Evolutionary conservation across 2,113 vertebrate species (phyloP).

Genomic region (Nesoenas mayeri): DNA sequence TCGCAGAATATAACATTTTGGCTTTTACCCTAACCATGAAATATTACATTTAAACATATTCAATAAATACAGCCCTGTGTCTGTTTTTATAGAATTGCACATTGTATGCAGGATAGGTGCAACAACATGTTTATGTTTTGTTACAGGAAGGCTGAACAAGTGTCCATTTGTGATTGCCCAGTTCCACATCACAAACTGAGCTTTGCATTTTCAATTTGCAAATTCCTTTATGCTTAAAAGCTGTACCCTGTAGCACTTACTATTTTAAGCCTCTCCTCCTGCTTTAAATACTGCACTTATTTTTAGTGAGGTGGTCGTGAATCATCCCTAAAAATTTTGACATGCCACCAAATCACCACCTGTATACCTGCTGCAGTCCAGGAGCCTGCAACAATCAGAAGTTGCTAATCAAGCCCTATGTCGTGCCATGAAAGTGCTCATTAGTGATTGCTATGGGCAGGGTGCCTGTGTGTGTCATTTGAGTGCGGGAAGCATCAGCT

Average conservation of each 20-base stretch:
- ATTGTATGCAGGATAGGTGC: neutral
- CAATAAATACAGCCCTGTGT: neutral
- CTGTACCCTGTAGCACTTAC: slow-evolving; percentile 34
- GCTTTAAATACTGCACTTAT: slow-evolving; percentile 43
- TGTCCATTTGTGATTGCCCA: neutral
- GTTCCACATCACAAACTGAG: neutral
- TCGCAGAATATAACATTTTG: neutral
- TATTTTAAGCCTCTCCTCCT: neutral
- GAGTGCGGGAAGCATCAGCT: neutral
- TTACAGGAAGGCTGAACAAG: neutral
- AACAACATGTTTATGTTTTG: neutral
- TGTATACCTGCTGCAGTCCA: neutral
- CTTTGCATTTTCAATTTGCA: neutral
- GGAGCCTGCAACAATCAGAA: neutral
- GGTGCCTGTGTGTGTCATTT: neutral
- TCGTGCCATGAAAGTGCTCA: neutral
- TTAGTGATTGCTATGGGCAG: neutral
- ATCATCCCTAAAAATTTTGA: neutral
- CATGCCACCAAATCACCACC: neutral
- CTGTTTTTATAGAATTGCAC: neutral
- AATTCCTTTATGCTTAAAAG: neutral
- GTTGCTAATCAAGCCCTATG: neutral
- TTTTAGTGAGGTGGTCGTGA: neutral
- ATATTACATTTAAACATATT: neutral
- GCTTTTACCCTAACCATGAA: neutral